Base-by-base conservation (phyloP, 2,797 vertebrate genomes). In the Diglossa cyanea region DNA sequence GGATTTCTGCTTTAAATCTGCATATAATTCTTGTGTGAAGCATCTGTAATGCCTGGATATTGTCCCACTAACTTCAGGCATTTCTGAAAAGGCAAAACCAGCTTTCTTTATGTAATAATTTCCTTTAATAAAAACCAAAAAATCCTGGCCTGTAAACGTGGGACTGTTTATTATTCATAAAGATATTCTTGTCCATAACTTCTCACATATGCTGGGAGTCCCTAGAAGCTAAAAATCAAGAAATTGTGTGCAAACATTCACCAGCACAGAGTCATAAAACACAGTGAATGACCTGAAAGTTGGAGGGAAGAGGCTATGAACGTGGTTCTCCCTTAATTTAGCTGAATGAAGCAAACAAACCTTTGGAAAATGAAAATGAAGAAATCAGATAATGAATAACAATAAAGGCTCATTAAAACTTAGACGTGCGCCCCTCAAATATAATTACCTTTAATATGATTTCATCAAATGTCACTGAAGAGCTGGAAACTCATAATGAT, bases 391-490 rank as follows among this genome's bases (percentile, higher is more conserved):
- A 39, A 96, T 33, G 70, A 96, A 95, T 93, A 88, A 90, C 58
- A 60, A 33, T 66, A 83, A 94, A 94, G 44, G 66, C 87, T 95
- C 87, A 86, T 97, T 88, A 94, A 77, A 78, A 84, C 87, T 88
- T 81, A 62, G 63, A 88, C 6, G 23, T 79, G 93, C 16, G 48
- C 37, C 82, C 40, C 70, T 95, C 94, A 81, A 79, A 94, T 60
- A 63, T 63, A 94, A 96, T 96, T 90, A 90, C 4, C 9, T 61
- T 84, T 95, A 94, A 97, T 84, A 57, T 13, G 73, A 96, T 96
- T 96, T 94, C 85, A 94, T 94, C 93, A 95, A 91, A 95, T 78
- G 79, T 97, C 95, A 93, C 79, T 14, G 70, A 47, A n/a, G 91
- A 94, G 70, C 91, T 94, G 91, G 85, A 67, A 72, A 86, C 91